Conservation (phyloP, 92 coral and sea anemone species). For the Palythoa grandiflora region DNA sequence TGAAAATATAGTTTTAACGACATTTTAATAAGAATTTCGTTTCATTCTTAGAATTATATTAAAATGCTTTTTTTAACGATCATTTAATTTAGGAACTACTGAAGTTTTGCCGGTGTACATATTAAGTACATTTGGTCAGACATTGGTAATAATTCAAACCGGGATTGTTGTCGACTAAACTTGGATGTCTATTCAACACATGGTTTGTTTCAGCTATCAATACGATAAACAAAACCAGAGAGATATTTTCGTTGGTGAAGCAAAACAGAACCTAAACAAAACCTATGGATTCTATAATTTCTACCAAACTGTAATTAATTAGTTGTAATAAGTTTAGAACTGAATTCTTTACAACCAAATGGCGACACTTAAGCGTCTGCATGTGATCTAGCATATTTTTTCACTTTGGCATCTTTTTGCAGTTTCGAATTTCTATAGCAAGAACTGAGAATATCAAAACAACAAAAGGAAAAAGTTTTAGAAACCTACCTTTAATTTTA, state of each 20-base stretch:
- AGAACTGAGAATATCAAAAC: background rate
- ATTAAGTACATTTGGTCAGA: background rate
- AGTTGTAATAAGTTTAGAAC: no score
- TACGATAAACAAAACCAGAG: background rate
- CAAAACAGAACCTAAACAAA: background rate
- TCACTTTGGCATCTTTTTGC: background rate
- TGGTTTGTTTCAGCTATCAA: background rate
- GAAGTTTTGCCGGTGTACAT: background rate
- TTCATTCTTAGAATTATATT: no score
- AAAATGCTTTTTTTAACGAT: no score
- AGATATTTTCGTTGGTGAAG: no score
- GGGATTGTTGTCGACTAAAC: background rate
- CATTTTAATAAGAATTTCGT: no score
- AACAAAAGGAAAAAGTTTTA: background rate
- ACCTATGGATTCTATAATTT: background rate
- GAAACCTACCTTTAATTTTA: constrained; percentile 9
- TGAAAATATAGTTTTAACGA: no score
- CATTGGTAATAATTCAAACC: background rate
- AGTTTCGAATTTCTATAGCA: background rate
- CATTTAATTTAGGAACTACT: background rate
- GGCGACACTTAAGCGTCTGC: background rate
- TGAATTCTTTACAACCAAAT: background rate
- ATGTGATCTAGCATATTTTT: background rate
- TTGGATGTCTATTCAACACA: background rate
- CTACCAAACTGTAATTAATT: background rate